These are phyloP conservation scores for Tolypeutes matacus DNA, from an alignment of 2,797 vertebrate genomes.

Conservation along the genomic window DNA sequence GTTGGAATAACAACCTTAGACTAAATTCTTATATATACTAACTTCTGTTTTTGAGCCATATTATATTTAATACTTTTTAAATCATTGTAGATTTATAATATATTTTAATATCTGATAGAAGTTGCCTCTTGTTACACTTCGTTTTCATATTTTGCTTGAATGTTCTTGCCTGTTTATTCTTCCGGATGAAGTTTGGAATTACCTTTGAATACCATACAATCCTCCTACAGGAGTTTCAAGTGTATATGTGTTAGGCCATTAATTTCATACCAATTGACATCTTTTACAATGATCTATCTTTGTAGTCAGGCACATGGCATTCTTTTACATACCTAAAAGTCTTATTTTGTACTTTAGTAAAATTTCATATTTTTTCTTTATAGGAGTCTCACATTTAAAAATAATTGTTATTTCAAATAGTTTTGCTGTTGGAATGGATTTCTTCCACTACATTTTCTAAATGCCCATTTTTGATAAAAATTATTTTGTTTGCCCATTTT, in stretches of 20 bases:
- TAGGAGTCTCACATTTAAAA: constrained; percentile 27
- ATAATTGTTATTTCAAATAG: not conserved
- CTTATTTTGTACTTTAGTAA: not conserved
- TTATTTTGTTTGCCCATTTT: not conserved
- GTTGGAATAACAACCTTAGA: not conserved
- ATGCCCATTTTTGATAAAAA: not conserved
- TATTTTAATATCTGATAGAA: constrained; percentile 34
- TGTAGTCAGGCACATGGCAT: not conserved
- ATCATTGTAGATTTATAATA: not conserved
- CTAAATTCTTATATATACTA: not conserved
- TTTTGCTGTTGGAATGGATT: not conserved
- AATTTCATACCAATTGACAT: constrained; percentile 10
- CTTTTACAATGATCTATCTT: not conserved
- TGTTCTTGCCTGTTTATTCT: not conserved
- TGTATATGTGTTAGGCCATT: not conserved
- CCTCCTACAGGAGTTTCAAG: not conserved
- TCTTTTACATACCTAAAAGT: not conserved
- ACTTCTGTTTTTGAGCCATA: not conserved
- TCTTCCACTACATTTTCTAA: not conserved
- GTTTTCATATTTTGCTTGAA: constrained; percentile 26
- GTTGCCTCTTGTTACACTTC: not conserved
- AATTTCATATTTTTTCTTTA: not conserved
- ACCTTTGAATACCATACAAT: not conserved
- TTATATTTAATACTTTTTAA: not conserved
- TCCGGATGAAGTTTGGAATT: constrained; percentile 4